Conservation (phyloP, 2,797 vertebrate genomes). For the Eremophila alpestris region DNA sequence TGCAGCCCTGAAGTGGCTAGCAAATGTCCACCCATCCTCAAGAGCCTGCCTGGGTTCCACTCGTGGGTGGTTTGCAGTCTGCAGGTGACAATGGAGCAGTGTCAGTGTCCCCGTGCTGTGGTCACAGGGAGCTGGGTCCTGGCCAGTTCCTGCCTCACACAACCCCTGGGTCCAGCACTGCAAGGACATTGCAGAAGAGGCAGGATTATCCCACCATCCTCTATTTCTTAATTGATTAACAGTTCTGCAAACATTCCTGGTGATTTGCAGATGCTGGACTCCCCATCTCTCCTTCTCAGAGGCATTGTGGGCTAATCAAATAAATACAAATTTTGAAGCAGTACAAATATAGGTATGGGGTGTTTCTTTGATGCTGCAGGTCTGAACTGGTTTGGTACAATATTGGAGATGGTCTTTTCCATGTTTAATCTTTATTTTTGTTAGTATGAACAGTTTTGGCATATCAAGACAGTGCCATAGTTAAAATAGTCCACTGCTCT, state of each 20-base stretch:
- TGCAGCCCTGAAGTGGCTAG: background rate
- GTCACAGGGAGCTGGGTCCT: background rate
- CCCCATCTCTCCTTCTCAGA: background rate
- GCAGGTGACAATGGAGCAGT: slow-evolving; percentile 38
- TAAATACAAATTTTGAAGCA: background rate
- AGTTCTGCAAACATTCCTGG: slow-evolving; percentile 36
- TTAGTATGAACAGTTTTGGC: background rate
- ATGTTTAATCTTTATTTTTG: background rate
- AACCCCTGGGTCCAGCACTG: background rate
- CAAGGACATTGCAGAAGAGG: background rate
- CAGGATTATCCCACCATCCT: slow-evolving; percentile 2
- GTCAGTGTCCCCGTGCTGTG: background rate
- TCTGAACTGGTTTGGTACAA: background rate
- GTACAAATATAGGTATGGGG: slow-evolving; percentile 6
- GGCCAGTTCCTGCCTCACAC: background rate
- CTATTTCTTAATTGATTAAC: slow-evolving; percentile 54
- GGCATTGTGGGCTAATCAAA: background rate
- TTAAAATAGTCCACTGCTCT: background rate
- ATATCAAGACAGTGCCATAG: background rate
- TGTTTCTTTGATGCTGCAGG: background rate
- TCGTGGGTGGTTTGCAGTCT: background rate
- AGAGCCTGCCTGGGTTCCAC: background rate
- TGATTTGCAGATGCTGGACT: background rate
- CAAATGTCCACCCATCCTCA: background rate
- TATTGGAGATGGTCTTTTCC: background rate